phyloP scores from a whole-genome alignment of 1,140 invertebrate genomes.

The Plutomurus gul region DNA sequence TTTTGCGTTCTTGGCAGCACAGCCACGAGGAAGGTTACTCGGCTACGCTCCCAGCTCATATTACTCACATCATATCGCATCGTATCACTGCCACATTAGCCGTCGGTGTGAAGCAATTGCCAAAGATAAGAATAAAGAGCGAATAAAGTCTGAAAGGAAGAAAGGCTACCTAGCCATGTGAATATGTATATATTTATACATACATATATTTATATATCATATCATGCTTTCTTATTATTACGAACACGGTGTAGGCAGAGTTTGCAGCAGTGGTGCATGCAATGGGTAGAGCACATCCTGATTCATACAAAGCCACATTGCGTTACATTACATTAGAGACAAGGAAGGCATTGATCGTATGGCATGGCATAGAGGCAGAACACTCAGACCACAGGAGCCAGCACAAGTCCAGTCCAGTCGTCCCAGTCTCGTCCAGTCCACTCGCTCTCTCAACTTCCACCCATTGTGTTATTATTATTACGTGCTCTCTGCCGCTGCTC shows the following conservation, averaged over 20 bases:
- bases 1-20: no score
- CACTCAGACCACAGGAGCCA: conserved; percentile 24
- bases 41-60: no score
- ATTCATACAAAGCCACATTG: conserved; percentile 23
- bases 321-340: conserved; percentile 24
- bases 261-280: conserved; percentile 6
- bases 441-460: conserved; percentile 8
- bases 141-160: neutral
- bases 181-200: no score
- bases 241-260: no score
- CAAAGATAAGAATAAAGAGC: conserved; percentile 2
- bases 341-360: conserved; percentile 23
- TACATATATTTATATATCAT: no score
- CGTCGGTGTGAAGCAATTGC: conserved; percentile 4
- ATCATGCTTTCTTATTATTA: no score
- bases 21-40: no score
- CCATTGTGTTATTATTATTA: neutral
- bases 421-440: conserved; percentile 8
- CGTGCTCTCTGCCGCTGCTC: neutral
- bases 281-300: conserved; percentile 28
- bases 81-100: conserved; percentile 24
- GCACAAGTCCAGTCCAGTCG: neutral
- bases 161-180: no score
- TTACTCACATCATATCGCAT: no score
- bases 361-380: conserved; percentile 21